A percentile compares a stretch with the other conserved stretches of the same genome.
phyloP scores from a whole-genome alignment of 2,888 invertebrate species.

The Leptinotarsa juncta region DNA sequence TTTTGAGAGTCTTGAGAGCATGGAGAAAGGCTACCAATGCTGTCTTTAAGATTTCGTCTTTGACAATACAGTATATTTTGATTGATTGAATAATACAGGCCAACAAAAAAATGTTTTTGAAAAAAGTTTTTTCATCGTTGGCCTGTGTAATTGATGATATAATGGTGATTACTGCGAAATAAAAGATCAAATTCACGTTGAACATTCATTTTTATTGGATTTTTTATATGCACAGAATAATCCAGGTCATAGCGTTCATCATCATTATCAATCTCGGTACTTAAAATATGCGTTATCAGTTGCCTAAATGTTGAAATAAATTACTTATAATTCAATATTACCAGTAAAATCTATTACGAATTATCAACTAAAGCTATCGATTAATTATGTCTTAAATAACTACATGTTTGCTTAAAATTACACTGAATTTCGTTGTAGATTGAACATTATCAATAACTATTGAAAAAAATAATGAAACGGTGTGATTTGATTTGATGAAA shows the following conservation, averaged over 20 bases:
- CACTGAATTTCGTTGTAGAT: no score
- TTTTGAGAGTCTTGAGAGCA: no score
- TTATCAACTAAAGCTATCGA: neutral
- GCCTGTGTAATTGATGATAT: neutral
- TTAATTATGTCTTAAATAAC: neutral
- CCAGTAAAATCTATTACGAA: neutral
- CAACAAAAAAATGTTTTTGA: no score
- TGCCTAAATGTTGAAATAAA: no score
- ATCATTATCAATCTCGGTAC: neutral
- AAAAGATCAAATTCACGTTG: neutral
- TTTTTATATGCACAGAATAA: slow-evolving; percentile 11
- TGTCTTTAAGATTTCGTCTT: no score
- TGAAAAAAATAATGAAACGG: no score
- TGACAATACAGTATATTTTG: no score
- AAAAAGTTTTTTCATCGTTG: no score
- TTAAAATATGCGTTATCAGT: no score
- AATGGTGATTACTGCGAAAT: neutral
- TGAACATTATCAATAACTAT: no score
- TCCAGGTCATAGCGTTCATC: slow-evolving; percentile 11
- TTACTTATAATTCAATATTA: neutral
- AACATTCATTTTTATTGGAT: slow-evolving; percentile 18
- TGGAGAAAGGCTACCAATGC: no score
- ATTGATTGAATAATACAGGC: neutral
- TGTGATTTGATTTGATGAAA: no score
- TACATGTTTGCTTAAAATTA: neutral